phyloP scores from a whole-genome alignment of 2,888 invertebrate genomes.

The Linnaemya vulpina region DNA sequence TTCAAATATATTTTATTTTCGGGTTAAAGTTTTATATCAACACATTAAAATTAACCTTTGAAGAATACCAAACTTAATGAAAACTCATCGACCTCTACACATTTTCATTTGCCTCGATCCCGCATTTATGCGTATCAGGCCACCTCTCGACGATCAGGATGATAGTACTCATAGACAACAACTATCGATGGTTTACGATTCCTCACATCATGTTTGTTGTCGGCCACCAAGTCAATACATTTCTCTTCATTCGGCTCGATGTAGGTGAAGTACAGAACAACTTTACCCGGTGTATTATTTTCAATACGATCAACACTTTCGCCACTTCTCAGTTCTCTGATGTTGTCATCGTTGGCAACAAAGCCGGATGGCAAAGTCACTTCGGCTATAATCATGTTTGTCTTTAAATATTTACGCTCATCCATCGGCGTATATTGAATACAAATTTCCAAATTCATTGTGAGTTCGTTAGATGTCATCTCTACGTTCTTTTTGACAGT shows the following conservation, averaged over 20 bases:
- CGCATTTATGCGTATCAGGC: background rate
- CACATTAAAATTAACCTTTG: too few relatives aligned
- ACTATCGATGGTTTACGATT: conserved; percentile 22
- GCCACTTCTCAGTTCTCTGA: background rate
- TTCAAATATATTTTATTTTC: too few relatives aligned
- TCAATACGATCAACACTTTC: conserved; percentile 15
- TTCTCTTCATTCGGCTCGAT: conserved; percentile 22
- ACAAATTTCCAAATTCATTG: conserved; percentile 20
- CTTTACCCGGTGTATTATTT: background rate
- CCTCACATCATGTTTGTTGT: conserved; percentile 22
- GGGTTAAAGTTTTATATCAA: too few relatives aligned
- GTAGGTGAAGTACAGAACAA: conserved; percentile 19
- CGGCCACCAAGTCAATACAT: conserved; percentile 1
- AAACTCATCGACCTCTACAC: too few relatives aligned
- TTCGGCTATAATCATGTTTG: conserved; percentile 44
- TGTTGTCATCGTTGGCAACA: background rate
- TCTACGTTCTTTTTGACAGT: background rate
- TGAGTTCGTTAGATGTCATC: background rate
- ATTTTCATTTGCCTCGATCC: too few relatives aligned
- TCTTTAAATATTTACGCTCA: background rate
- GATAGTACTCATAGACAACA: conserved; percentile 33
- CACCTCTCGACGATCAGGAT: background rate
- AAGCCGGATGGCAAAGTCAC: conserved; percentile 22
- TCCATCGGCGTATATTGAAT: conserved; percentile 1
- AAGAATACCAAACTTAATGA: too few relatives aligned